Conservation (phyloP, 2,888 invertebrate genomes). For the Nomada goodeniana region DNA sequence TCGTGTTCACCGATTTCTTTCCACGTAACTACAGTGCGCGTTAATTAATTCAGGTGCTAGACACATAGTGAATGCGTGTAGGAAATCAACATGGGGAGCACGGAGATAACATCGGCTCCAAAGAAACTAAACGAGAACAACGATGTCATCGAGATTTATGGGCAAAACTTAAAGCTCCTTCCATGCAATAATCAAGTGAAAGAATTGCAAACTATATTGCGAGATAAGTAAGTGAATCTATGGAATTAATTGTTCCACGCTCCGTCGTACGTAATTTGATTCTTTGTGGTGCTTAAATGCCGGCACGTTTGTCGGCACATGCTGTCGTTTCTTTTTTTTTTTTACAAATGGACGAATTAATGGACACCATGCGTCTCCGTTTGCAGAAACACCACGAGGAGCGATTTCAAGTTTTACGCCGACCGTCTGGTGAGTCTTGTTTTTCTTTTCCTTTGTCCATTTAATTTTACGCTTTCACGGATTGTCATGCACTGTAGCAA, state of each 20-base stretch:
- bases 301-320: slow-evolving; percentile 18
- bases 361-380: slow-evolving; percentile 47
- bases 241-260: neutral
- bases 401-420: slow-evolving; percentile 99
- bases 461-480: neutral
- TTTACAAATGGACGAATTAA: slow-evolving; percentile 20
- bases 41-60: neutral
- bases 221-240: slow-evolving; percentile 90
- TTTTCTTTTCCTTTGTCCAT: neutral
- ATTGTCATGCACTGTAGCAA: neutral
- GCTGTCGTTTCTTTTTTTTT: neutral
- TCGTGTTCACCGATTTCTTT: neutral
- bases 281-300: neutral
- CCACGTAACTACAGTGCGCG: neutral
- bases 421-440: slow-evolving; percentile 91
- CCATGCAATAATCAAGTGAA: slow-evolving; percentile 92
- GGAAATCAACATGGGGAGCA: slow-evolving; percentile 72
- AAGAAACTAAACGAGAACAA: slow-evolving; percentile 75
- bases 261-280: neutral
- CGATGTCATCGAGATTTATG: slow-evolving; percentile 87
- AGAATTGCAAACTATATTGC: slow-evolving; percentile 93
- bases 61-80: slow-evolving; percentile 16
- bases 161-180: slow-evolving; percentile 89
- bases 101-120: slow-evolving; percentile 65
- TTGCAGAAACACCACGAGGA: slow-evolving; percentile 94